These are phyloP conservation scores for Melipona bicolor DNA, from an alignment of 2,888 invertebrate genomes.

Conservation along the genomic window DNA sequence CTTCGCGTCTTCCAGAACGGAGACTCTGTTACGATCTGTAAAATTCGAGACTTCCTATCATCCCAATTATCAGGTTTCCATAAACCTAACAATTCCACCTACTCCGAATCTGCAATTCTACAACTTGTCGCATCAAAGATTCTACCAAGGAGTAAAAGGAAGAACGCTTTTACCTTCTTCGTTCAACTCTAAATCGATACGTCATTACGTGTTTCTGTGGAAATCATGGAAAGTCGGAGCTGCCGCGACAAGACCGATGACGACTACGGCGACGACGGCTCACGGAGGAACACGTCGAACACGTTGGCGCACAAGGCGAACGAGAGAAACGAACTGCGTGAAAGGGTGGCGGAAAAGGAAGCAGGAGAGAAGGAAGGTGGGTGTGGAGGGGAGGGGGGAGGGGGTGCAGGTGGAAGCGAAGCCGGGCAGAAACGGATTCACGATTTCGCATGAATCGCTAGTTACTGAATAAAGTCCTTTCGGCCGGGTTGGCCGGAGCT, in stretches of 20 bases:
- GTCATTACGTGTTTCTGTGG: conserved; percentile 41
- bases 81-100: too few relatives aligned
- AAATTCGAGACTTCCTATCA: too few relatives aligned
- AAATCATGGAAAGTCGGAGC: conserved; percentile 35
- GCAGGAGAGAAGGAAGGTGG: conserved; percentile 21
- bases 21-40: too few relatives aligned
- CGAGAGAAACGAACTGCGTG: conserved; percentile 21
- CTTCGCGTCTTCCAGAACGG: too few relatives aligned
- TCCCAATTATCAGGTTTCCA: too few relatives aligned
- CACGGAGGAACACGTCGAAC: conserved; percentile 24
- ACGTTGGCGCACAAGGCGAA: conserved; percentile 5
- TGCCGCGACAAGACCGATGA: conserved; percentile 41
- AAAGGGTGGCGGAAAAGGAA: conserved; percentile 27
- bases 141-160: neutral
- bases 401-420: conserved; percentile 49
- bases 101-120: too few relatives aligned
- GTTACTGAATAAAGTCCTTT: conserved; percentile 78
- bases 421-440: conserved; percentile 72
- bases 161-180: too few relatives aligned
- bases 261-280: conserved; percentile 17
- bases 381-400: conserved; percentile 13
- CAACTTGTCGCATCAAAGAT: neutral
- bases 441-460: conserved; percentile 79
- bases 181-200: conserved; percentile 36
- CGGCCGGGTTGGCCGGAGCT: conserved; percentile 66